These are phyloP conservation scores for Parapsyche elsis DNA, from an alignment of 1,140 invertebrate genomes.

Conservation along the genomic window DNA sequence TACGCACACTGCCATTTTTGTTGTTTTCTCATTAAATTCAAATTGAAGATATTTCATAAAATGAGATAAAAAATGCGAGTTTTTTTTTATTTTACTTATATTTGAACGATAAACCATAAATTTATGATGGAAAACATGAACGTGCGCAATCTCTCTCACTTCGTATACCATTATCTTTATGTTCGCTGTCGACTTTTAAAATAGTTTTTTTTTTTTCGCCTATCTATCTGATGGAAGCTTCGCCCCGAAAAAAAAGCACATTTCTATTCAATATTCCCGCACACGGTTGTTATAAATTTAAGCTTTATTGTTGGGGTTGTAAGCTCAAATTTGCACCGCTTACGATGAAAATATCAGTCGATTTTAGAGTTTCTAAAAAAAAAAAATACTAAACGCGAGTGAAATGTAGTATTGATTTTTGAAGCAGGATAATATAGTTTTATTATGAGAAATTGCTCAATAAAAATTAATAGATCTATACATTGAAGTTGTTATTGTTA, in stretches of 20 bases:
- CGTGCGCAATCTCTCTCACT: conserved; percentile 23
- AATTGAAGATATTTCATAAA: not conserved
- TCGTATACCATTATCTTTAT: conserved; percentile 23
- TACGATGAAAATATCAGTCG: not conserved
- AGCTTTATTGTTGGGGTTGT: conserved; percentile 12
- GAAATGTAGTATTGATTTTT: not conserved
- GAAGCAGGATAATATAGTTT: not conserved
- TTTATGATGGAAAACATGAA: conserved; percentile 22
- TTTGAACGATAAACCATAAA: conserved; percentile 13
- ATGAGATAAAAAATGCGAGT: not conserved
- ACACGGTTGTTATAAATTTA: conserved; percentile 25
- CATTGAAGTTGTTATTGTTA: not conserved
- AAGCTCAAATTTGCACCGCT: conserved; percentile 22
- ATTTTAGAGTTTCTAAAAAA: too few species aligned
- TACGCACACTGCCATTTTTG: not conserved
- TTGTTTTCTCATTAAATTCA: not conserved
- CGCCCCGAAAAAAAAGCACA: not conserved
- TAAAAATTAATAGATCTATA: too few species aligned
- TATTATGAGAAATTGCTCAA: too few species aligned
- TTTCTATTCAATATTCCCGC: conserved; percentile 25
- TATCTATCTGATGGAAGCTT: not conserved
- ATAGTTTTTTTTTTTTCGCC: conserved; percentile 19
- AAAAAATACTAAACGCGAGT: too few species aligned
- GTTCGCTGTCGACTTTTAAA: conserved; percentile 28
- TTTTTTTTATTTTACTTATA: not conserved